Base-by-base conservation (phyloP, 2,888 invertebrate species). In the Tuberolachnus salignus region DNA sequence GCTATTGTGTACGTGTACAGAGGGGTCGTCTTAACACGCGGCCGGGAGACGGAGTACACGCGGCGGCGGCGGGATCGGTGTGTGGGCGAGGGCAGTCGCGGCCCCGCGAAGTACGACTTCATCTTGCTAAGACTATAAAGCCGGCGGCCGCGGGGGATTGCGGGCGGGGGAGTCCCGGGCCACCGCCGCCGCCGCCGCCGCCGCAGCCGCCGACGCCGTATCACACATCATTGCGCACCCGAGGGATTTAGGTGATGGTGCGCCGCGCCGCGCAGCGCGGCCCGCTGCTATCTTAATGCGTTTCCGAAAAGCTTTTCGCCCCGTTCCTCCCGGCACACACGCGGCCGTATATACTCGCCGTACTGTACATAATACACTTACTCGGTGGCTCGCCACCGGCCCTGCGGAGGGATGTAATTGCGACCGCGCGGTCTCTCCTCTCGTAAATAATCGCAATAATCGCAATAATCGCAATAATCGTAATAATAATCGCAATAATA, bases 21-120 rank as follows among this genome's bases (percentile, higher is more conserved):
- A 49, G 8, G 34, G 34, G 6, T 6, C 34, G 34, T 34, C 34
- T n/a, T 34, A 34, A n/a, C n/a, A 8, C 2, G 66, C 46, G 42
- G 3, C 1, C 11, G 46, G n/a, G n/a, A 53, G 44, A 34, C 1
- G 19, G 46, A 0, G 42, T 19, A 4, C 51, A 21, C 10, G 14
- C 16, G 14, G 21, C 21, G 81, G 72, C 69, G 78, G 81, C 80
- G 26, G 81, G 74, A 82, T 82, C 82, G 82, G 82, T 82, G 82
- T 82, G 81, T 21, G 21, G 2, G 53, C 9, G 1, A 4, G 59
- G 11, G 42, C 34, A 42, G 34, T 42, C n/a, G n/a, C 61, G n/a
- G 61, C 9, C 11, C n/a, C 19, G 63, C 16, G 3, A 16, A 2
- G 51, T 2, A 46, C 13, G 21, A 46, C 64, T 64, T 64, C 64